A percentile compares a stretch with the other conserved stretches of the same genome.
These are phyloP conservation scores for Agrotis clavis DNA, from an alignment of 2,888 invertebrate genomes.

Conservation along the genomic window DNA sequence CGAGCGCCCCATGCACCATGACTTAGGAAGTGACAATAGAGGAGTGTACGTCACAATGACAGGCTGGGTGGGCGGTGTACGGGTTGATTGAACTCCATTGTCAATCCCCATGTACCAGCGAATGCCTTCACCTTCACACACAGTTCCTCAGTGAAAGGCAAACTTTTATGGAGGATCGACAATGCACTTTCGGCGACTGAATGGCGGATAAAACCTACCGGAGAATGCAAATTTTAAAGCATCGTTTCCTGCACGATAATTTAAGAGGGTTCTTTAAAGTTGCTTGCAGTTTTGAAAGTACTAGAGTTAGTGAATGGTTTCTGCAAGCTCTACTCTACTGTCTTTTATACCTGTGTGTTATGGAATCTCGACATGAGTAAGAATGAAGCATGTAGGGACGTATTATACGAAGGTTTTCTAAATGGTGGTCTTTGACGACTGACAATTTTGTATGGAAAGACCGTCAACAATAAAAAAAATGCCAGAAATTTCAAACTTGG, in stretches of 20 bases:
- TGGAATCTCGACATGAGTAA: constrained; percentile 12
- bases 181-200: constrained; percentile 77
- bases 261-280: constrained; percentile 72
- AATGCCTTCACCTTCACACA: constrained; percentile 75
- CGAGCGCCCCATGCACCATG: constrained; percentile 29
- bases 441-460: background rate
- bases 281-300: constrained; percentile 66
- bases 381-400: background rate
- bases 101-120: constrained; percentile 84
- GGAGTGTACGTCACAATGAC: constrained; percentile 82
- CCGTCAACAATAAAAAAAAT: background rate
- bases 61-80: constrained; percentile 82
- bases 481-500: background rate
- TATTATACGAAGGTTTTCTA: background rate
- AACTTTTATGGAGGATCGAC: constrained; percentile 71
- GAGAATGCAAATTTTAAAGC: constrained; percentile 77
- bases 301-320: constrained; percentile 67
- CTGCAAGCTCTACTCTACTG: constrained; percentile 38
- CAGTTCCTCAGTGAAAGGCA: constrained; percentile 70
- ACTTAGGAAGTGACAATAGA: constrained; percentile 83
- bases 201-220: constrained; percentile 73
- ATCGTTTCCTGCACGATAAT: constrained; percentile 71
- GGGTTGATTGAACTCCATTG: constrained; percentile 88
- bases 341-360: constrained; percentile 14
- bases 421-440: background rate